Base-by-base conservation (phyloP, 2,888 invertebrate species). In the Drosophila paramelanica region DNA sequence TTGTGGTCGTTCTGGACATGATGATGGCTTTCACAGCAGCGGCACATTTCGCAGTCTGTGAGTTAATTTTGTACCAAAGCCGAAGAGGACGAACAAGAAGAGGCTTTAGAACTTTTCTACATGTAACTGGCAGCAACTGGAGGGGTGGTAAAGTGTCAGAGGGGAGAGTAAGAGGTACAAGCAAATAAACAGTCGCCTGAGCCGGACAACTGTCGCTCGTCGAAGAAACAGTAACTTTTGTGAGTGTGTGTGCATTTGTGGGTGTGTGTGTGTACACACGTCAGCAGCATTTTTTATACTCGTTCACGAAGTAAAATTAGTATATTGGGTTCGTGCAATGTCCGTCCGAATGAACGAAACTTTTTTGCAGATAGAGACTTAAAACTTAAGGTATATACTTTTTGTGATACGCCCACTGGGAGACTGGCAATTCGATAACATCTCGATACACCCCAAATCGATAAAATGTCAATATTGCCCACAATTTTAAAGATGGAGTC, bases 111-210 rank as follows among this genome's bases (percentile, higher is more conserved):
- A 67, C 56, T 59, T 71, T 52, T 38, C 31, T 46, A 50, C 51
- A 45, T 43, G 39, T 36, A 20, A 51, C 27, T 36, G 65, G 25
- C 42, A 36, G 13, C 10, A 31, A 10, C 31, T 8, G 31, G 31
- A 2, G n/a, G 13, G 39, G 39, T 13, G 8, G n/a, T 7, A 36
- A 6, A 5, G 33, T 13, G 31, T 31, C 31, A 5, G 2, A 31
- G 31, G 14, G 41, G 14, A 14, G 17, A 17, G 51, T 7, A 5
- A 11, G 25, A 11, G 57, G 61, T 51, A 67, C 53, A 49, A 25
- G 71, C 73, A 81, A 83, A 82, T 82, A 85, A 85, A 85, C 81
- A 73, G 67, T 64, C 53, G 50, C 67, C 59, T 59, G 46, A 55
- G 49, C 68, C 64, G 68, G 56, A 64, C 75, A 77, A 76, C 43